Conservation (phyloP, 2,888 invertebrate species). For the Camponotus fellah region DNA sequence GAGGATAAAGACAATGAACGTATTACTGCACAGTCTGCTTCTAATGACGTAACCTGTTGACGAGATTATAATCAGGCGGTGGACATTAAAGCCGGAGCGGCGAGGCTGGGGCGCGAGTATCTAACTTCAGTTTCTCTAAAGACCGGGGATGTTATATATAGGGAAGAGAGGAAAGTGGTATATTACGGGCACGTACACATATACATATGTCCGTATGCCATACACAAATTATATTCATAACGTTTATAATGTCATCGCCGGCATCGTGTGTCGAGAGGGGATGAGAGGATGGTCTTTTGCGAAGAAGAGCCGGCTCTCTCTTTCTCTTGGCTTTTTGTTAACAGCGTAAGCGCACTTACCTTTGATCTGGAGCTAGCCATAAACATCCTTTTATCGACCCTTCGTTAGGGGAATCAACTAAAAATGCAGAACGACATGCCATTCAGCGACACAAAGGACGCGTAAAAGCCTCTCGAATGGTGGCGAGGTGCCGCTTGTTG, state of each 20-base stretch:
- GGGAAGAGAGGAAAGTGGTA: constrained; percentile 14
- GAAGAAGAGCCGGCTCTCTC: constrained; percentile 49
- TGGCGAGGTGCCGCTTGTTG: constrained; percentile 51
- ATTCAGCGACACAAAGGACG: constrained; percentile 64
- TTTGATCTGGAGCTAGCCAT: constrained; percentile 78
- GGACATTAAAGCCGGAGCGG: constrained; percentile 81
- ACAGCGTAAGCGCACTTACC: constrained; percentile 80
- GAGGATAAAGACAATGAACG: constrained; percentile 51
- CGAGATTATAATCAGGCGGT: constrained; percentile 85
- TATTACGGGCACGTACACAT: constrained; percentile 34
- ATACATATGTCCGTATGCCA: constrained; percentile 29
- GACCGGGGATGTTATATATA: constrained; percentile 42
- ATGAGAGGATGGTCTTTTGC: constrained; percentile 46
- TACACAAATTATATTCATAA: constrained; percentile 57
- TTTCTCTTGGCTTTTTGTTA: constrained; percentile 73
- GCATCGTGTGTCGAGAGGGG: constrained; percentile 37
- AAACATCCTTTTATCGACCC: constrained; percentile 81
- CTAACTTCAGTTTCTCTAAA: constrained; percentile 51
- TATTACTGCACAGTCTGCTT: constrained; percentile 68
- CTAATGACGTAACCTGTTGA: constrained; percentile 84
- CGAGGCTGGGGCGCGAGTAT: constrained; percentile 58
- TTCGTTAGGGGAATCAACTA: constrained; percentile 70
- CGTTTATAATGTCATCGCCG: constrained; percentile 60
- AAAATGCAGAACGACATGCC: constrained; percentile 60
- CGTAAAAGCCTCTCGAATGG: constrained; percentile 51